Evolutionary conservation across 2,113 vertebrate species (phyloP).

Genomic region (Tupaia chinensis): DNA sequence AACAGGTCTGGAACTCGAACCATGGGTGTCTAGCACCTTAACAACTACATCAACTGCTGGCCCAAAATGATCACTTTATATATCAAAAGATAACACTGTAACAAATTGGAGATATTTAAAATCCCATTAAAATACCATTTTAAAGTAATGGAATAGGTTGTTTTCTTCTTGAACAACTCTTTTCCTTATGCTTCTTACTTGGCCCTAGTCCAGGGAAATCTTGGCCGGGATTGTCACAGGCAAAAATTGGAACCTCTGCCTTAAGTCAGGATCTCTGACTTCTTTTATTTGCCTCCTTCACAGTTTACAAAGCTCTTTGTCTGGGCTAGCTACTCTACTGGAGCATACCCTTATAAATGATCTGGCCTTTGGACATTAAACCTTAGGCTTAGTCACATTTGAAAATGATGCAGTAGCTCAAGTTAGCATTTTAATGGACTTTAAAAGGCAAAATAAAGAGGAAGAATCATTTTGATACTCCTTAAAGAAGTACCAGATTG

Average conservation of each 20-base stretch:
- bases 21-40: too few species aligned
- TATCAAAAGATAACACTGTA: neutral
- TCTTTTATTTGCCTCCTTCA: neutral
- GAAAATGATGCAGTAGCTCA: neutral
- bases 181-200: neutral
- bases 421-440: neutral
- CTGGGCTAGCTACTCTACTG: neutral
- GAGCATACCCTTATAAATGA: neutral
- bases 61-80: neutral
- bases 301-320: neutral
- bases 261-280: neutral
- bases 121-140: neutral
- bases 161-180: conserved; percentile 1
- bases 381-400: conserved; percentile 20
- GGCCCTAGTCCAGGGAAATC: neutral
- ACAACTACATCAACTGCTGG: too few species aligned
- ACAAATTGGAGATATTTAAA: neutral
- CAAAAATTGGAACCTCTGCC: neutral
- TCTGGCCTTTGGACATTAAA: neutral
- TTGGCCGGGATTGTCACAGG: neutral
- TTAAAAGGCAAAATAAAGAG: neutral
- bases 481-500: neutral
- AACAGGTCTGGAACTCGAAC: too few species aligned
- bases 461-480: neutral
- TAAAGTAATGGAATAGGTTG: neutral